Evolutionary conservation across 2,113 vertebrate genomes (phyloP).

Genomic region (Crotalus tigris): DNA sequence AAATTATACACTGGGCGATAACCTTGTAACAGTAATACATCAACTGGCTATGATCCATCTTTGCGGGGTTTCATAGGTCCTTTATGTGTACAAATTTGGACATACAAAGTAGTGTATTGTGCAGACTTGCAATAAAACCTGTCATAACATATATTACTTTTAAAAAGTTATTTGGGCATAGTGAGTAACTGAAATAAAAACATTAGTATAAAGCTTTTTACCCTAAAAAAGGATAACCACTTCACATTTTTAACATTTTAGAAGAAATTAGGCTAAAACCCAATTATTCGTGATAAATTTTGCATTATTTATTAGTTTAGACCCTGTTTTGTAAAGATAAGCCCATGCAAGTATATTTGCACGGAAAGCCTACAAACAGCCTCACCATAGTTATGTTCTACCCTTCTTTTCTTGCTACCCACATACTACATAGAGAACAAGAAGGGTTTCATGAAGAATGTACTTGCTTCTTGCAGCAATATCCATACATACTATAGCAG

Average conservation of each 20-base stretch:
- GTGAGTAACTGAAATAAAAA: background rate
- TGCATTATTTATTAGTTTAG: background rate
- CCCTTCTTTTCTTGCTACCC: background rate
- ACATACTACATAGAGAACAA: background rate
- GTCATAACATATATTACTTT: background rate
- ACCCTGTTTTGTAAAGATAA: background rate
- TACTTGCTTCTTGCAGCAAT: background rate
- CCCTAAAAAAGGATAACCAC: background rate
- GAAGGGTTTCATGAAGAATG: background rate
- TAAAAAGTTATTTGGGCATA: background rate
- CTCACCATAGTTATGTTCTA: background rate
- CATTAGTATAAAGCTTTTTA: background rate
- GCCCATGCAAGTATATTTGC: background rate
- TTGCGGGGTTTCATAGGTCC: background rate
- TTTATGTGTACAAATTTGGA: background rate
- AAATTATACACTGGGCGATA: background rate
- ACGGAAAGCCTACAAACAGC: background rate
- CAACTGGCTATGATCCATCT: background rate
- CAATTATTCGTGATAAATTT: background rate
- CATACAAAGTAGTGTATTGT: background rate
- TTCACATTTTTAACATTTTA: background rate
- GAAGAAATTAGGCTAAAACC: background rate
- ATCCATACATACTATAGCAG: background rate
- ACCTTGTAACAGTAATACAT: background rate
- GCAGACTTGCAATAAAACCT: background rate